phyloP scores from a whole-genome alignment of 2,888 invertebrate genomes.

The Cistogaster globosa region DNA sequence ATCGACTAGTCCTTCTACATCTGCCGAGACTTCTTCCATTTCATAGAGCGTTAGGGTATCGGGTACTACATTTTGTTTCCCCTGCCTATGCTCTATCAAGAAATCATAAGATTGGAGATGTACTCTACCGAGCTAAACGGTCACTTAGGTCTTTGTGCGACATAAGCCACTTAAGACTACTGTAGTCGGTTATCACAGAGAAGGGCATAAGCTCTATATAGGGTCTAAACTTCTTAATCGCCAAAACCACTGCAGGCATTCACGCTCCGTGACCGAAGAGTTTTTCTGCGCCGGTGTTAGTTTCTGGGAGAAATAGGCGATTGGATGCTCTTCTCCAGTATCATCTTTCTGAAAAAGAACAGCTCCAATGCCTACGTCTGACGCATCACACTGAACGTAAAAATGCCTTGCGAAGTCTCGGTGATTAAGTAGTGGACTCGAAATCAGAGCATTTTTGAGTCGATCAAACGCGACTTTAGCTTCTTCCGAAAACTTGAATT shows the following conservation, averaged over 20 bases:
- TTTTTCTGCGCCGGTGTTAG: not conserved
- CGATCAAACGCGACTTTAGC: constrained; percentile 10
- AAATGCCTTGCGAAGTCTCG: not conserved
- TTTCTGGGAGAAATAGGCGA: constrained; percentile 1
- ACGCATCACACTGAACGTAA: constrained; percentile 1
- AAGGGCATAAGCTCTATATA: not conserved
- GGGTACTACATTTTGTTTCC: constrained; percentile 5
- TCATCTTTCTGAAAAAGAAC: constrained; percentile 25
- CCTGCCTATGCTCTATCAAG: not conserved
- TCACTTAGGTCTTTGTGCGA: not conserved
- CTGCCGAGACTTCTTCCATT: not conserved
- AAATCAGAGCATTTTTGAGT: constrained; percentile 4
- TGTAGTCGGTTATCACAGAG: not conserved
- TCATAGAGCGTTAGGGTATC: constrained; percentile 4
- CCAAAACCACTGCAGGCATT: not conserved
- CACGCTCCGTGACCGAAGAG: not conserved
- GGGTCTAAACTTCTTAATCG: constrained; percentile 5
- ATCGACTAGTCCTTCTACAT: not conserved
- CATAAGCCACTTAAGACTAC: constrained; percentile 1
- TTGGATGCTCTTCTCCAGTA: not conserved
- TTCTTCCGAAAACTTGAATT: not conserved
- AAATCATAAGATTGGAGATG: constrained; percentile 1
- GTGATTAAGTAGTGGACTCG: not conserved
- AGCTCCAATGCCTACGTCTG: constrained; percentile 10
- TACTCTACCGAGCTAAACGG: not conserved